Evolutionary conservation across 2,888 invertebrate species (phyloP), one percentile per base, ranked within the genome.

Genomic region (Aricia artaxerxes): DNA sequence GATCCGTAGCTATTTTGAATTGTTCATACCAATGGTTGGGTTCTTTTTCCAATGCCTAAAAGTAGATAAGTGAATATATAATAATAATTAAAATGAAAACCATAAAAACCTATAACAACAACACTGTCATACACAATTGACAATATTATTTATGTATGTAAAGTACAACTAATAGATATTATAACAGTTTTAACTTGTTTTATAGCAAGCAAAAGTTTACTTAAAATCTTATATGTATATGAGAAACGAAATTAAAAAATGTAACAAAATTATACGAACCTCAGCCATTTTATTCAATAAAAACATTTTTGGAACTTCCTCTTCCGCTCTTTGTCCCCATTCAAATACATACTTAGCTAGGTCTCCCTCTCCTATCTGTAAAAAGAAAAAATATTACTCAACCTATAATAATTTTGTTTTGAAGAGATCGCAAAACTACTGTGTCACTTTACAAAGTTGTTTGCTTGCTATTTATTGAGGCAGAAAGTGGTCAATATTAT

Each of bases 271-370:
- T n/a, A 11, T n/a, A 79, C 81, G 78, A 69, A 95, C 95, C 88
- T 92, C 85, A 1, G 95, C 94, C 84, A 95, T 89, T 86, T 95
- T 95, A 40, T 95, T 88, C 13, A 96, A 86, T 2, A 95, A 83
- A 35, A 89, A 87, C 61, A 91, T 86, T 82, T 93, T 93, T 0
- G 94, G 90, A 13, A 95, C 83, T 83, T 96, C 96, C 69, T 92
- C 87, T 0, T 86, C 84, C 0, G 96, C 95, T 69, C 96, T 86
- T 60, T 89, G 87, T 16, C 96, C 96, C 96, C 96, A 96, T 78
- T 89, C 88, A 81, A 94, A 95, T 0, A 93, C 89, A 69, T 87
- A 82, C 80, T 88, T 88, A 0, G 90, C 86, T 13, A 90, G 84
- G 13, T 95, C 94, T 24, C 89, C 88, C 64, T 92, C 91, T 0